Percentiles rank a stretch among this genome's conserved stretches.
These are phyloP conservation scores for Clinocottus analis DNA, from an alignment of 2,113 vertebrate genomes.

Conservation along the genomic window DNA sequence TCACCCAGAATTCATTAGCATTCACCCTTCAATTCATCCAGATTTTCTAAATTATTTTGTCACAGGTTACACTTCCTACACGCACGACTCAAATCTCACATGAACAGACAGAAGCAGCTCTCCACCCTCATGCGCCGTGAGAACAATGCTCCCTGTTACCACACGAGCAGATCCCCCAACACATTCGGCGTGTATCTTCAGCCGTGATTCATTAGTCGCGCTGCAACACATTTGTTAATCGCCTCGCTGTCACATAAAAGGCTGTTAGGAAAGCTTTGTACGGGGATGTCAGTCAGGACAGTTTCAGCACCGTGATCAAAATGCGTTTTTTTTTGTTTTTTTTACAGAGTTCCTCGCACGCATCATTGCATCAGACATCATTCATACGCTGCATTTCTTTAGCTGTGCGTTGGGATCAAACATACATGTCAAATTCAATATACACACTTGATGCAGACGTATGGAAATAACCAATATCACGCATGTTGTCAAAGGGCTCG, in stretches of 20 bases:
- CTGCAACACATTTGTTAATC: constrained; percentile 49
- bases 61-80: not conserved
- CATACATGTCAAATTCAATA: not conserved
- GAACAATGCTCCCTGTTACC: constrained; percentile 16
- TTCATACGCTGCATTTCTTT: constrained; percentile 1
- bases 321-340: constrained; percentile 6
- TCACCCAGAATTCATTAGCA: not conserved
- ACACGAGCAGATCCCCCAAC: constrained; percentile 29
- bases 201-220: constrained; percentile 45
- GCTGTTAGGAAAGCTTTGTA: constrained; percentile 39
- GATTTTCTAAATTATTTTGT: not conserved
- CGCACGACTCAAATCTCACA: not conserved
- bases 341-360: constrained; percentile 3
- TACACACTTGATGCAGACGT: not conserved
- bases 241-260: constrained; percentile 31
- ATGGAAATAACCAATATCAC: constrained; percentile 14
- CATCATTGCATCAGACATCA: constrained; percentile 38
- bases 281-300: constrained; percentile 36
- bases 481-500: not conserved
- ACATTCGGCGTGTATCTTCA: constrained; percentile 29
- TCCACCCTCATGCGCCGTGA: constrained; percentile 6
- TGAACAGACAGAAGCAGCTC: not conserved
- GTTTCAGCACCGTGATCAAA: constrained; percentile 33
- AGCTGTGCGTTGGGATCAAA: constrained; percentile 27
- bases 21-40: not conserved